Evolutionary conservation across 2,797 vertebrate species (phyloP).

Genomic region (Amblyopsis hoosieri): DNA sequence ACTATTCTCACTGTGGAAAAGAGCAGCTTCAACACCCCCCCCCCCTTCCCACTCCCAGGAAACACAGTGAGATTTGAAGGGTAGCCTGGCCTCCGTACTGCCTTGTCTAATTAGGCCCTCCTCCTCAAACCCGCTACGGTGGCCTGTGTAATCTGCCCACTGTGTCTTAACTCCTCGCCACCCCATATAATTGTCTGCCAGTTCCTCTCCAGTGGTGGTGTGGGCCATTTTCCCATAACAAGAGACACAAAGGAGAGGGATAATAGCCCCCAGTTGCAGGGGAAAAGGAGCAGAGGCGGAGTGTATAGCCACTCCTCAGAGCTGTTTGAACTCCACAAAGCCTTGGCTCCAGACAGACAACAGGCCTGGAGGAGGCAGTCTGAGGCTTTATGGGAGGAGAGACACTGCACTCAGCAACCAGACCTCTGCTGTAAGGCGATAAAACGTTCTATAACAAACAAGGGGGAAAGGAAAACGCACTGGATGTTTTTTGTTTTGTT

Average conservation of each 20-base stretch:
- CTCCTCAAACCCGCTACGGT: slow-evolving; percentile 84
- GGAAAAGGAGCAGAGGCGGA: slow-evolving; percentile 66
- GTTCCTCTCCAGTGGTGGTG: slow-evolving; percentile 77
- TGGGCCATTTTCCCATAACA: slow-evolving; percentile 75
- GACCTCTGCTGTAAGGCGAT: slow-evolving; percentile 9
- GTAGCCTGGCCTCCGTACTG: slow-evolving; percentile 80
- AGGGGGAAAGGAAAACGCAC: slow-evolving; percentile 6
- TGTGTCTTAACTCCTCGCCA: slow-evolving; percentile 87
- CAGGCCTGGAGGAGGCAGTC: slow-evolving; percentile 64
- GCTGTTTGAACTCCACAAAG: slow-evolving; percentile 76
- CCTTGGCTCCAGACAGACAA: slow-evolving; percentile 73
- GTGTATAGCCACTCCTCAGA: slow-evolving; percentile 73
- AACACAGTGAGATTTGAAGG: slow-evolving; percentile 60
- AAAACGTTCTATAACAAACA: slow-evolving; percentile 30
- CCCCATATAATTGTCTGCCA: slow-evolving; percentile 85
- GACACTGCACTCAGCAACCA: slow-evolving; percentile 44
- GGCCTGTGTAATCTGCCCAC: slow-evolving; percentile 90
- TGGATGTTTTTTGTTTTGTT: background rate
- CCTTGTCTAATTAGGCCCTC: slow-evolving; percentile 87
- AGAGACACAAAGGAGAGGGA: slow-evolving; percentile 76
- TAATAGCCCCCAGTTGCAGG: slow-evolving; percentile 78
- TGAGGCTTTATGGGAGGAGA: slow-evolving; percentile 54
- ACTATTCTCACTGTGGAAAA: slow-evolving; percentile 81
- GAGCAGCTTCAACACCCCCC: background rate
- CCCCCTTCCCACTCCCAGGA: no score